A percentile compares a stretch with the other conserved stretches of the same genome.
These are phyloP conservation scores for Papilio dardanus DNA, from an alignment of 1,140 invertebrate species.

Conservation along the genomic window DNA sequence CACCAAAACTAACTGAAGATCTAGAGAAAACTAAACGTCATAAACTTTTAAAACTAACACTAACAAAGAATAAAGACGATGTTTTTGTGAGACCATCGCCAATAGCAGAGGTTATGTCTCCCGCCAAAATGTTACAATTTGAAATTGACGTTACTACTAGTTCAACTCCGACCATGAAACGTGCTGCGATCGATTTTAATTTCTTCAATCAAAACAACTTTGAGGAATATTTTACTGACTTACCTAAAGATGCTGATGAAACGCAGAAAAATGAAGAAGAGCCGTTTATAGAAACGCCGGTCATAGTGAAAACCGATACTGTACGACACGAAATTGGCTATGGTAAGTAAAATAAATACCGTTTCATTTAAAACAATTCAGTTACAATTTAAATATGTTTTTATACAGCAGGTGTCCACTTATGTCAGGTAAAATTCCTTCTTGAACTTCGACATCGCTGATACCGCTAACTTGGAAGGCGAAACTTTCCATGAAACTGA, in stretches of 20 bases:
- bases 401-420: neutral
- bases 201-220: constrained; percentile 72
- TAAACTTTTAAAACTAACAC: constrained; percentile 62
- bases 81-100: constrained; percentile 72
- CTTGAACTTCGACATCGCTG: neutral
- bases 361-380: neutral
- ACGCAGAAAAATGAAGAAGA: constrained; percentile 50
- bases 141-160: constrained; percentile 61
- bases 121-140: constrained; percentile 75
- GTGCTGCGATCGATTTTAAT: constrained; percentile 70
- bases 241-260: constrained; percentile 42
- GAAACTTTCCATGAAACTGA: neutral
- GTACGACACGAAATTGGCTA: constrained; percentile 75
- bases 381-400: neutral
- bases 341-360: constrained; percentile 57
- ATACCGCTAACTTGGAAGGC: neutral
- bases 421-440: neutral
- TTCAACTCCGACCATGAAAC: constrained; percentile 74
- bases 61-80: constrained; percentile 63
- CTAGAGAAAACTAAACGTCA: constrained; percentile 46
- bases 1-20: constrained; percentile 52
- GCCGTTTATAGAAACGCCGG: constrained; percentile 65
- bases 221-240: constrained; percentile 65
- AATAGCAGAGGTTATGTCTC: constrained; percentile 68
- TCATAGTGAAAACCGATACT: constrained; percentile 69